Percentiles rank a stretch among this genome's conserved stretches.
These are phyloP conservation scores for Erpornis zantholeuca DNA, from an alignment of 2,113 vertebrate genomes.

Conservation along the genomic window DNA sequence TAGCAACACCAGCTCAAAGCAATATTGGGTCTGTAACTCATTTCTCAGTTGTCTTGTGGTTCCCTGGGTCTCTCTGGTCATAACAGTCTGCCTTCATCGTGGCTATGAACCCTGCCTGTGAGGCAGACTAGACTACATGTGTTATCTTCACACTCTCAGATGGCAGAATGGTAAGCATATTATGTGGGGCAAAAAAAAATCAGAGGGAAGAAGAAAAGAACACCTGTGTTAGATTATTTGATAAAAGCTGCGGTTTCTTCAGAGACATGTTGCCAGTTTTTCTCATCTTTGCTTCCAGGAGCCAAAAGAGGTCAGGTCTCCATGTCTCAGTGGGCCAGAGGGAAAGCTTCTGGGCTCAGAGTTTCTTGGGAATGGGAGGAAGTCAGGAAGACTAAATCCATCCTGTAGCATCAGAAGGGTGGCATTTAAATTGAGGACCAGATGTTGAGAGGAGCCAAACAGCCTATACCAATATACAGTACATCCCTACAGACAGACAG, in stretches of 20 bases:
- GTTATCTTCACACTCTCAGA: background rate
- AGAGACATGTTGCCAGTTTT: background rate
- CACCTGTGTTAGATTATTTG: background rate
- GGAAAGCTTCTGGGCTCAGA: background rate
- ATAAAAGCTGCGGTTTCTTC: background rate
- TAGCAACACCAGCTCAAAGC: background rate
- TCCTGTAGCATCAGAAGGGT: background rate
- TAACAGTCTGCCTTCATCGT: fast-evolving
- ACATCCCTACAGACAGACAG: background rate
- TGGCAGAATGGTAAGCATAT: background rate
- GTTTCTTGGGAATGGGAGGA: background rate
- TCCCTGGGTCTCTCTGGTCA: background rate
- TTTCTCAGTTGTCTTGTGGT: background rate
- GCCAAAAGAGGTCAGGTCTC: background rate
- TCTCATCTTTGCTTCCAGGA: background rate
- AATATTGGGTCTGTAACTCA: background rate
- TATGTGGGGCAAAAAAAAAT: background rate
- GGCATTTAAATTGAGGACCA: background rate
- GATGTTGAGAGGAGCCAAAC: background rate
- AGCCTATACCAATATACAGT: background rate
- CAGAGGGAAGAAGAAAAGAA: background rate
- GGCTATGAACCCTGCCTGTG: background rate
- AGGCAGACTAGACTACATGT: background rate
- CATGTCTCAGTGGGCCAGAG: background rate
- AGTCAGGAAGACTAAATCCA: background rate